Evolutionary conservation across 2,113 vertebrate genomes (phyloP), one percentile per base, ranked within the genome.

Genomic region (Phocoena sinus): DNA sequence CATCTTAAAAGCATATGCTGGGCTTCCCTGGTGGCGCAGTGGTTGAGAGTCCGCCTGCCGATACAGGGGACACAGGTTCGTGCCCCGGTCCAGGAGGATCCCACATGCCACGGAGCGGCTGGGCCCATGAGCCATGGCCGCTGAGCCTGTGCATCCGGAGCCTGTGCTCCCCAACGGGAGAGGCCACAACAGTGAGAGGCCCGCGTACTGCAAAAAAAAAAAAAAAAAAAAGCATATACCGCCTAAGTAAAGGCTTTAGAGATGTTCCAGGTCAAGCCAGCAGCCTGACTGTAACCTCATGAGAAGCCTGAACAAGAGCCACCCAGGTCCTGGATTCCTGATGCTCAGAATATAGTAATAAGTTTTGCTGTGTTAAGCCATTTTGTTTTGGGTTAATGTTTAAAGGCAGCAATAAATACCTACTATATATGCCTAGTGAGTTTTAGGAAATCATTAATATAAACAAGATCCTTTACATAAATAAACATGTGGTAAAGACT

Each of bases 111-210:
- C 6, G 5, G 17, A 56, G 17, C 5, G 5, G 1, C 53, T 56
- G 5, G 17, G 5, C 53, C 53, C 6, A 1, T 56, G 53, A 17
- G 6, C 17, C 53, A 56, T 15, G 15, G 6, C 53, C 18, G 5
- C 53, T 56, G 53, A 56, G 17, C 53, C 13, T 50, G 3, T 0
- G 50, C 3, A 1, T 15, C 50, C 1, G 3, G 50, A 15, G 13
- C 50, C 50, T 50, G 50, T 50, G 50, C 50, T 50, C 50, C 3
- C 0, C 50, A 50, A 50, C 3, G 3, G 1, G 50, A 50, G 50
- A 50, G 50, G 50, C 50, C 13, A 50, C 50, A 14, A 50, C 4
- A 56, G 17, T 56, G 17, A 18, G 53, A 56, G 17, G 53, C 53
- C 53, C 17, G 5, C 1, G 17, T 15, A 56, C 53, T 5, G 17